These are phyloP conservation scores for Agrochola litura DNA, from an alignment of 2,888 invertebrate genomes.

Conservation along the genomic window DNA sequence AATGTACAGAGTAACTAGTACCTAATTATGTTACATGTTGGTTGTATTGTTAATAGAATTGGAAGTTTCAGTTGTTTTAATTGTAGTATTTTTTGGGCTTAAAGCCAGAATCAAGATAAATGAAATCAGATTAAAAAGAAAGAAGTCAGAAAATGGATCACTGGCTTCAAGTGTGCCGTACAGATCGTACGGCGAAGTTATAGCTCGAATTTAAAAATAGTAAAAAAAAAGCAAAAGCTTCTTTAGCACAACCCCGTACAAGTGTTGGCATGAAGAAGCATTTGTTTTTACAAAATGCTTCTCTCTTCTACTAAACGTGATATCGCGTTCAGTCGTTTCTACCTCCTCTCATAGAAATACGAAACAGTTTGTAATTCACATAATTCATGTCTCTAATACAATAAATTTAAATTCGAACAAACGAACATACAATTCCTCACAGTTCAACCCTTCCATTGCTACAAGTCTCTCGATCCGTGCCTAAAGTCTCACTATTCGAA, in stretches of 20 bases:
- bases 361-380: neutral
- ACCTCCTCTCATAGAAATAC: neutral
- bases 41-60: neutral
- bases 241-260: neutral
- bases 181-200: neutral
- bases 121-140: neutral
- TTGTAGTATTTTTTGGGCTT: neutral
- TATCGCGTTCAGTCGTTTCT: neutral
- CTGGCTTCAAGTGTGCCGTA: no score
- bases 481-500: neutral
- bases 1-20: slow-evolving; percentile 17
- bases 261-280: neutral
- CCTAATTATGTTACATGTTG: neutral
- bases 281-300: no score
- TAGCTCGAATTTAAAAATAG: no score
- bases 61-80: no score
- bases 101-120: neutral
- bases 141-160: neutral
- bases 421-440: slow-evolving; percentile 2
- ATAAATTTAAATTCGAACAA: neutral
- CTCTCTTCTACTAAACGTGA: no score
- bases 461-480: neutral
- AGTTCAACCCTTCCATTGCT: slow-evolving; percentile 9
- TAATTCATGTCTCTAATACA: neutral
- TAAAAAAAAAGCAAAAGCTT: no score